phyloP scores from a whole-genome alignment of 2,888 invertebrate genomes.

The Rhamphomyia laevipes region DNA sequence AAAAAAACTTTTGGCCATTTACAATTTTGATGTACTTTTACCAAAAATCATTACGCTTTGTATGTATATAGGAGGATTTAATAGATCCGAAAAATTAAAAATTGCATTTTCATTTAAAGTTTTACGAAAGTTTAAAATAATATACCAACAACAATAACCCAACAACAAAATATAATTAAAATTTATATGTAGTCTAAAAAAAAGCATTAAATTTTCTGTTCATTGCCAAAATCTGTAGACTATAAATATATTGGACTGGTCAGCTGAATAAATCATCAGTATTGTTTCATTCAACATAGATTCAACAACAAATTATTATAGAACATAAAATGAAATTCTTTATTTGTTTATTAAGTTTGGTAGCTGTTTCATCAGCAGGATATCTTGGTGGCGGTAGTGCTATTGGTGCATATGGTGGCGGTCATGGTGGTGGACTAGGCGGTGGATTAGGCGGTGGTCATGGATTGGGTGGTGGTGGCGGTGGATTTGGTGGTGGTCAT shows the following conservation, averaged over 20 bases:
- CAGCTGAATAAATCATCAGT: not conserved
- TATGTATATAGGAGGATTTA: too few relatives aligned
- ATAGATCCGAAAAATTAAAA: too few relatives aligned
- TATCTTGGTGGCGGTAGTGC: not conserved
- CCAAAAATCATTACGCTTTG: too few relatives aligned
- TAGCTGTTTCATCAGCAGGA: not conserved
- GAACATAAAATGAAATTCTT: not conserved
- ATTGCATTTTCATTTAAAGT: too few relatives aligned
- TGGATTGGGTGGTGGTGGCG: too few relatives aligned
- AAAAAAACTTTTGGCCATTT: too few relatives aligned
- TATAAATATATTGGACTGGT: not conserved
- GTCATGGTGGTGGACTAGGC: conserved; percentile 10
- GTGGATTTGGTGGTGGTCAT: not conserved
- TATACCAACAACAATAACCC: not conserved
- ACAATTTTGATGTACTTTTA: too few relatives aligned
- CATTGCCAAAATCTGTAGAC: not conserved
- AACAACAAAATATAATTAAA: not conserved
- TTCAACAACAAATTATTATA: not conserved
- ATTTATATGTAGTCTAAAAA: too few relatives aligned
- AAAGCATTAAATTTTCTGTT: too few relatives aligned
- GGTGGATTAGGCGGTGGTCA: conserved; percentile 2
- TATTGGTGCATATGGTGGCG: conserved; percentile 3
- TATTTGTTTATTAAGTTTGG: not conserved
- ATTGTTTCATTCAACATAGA: not conserved
- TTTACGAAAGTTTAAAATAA: too few relatives aligned